Evolutionary conservation across 2,888 invertebrate genomes (phyloP).

Genomic region (Nomada fucata): DNA sequence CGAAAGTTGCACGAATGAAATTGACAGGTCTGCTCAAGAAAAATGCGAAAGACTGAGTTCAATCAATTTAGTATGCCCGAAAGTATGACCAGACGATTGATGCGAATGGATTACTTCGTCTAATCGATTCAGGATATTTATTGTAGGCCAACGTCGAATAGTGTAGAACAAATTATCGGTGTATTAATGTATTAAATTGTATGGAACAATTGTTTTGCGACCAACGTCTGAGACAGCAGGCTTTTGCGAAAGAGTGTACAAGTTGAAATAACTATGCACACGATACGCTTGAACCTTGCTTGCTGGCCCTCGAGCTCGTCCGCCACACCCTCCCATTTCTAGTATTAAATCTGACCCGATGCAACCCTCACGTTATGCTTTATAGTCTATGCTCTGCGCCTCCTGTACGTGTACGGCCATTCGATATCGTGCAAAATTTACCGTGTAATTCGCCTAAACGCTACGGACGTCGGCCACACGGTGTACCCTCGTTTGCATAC

Average conservation of each 20-base stretch:
- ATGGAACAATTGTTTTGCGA: neutral
- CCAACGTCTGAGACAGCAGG: neutral
- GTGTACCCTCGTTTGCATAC: constrained; percentile 64
- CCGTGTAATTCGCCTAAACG: constrained; percentile 77
- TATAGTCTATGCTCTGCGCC: constrained; percentile 59
- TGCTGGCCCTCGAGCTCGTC: constrained; percentile 66
- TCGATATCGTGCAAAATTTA: constrained; percentile 78
- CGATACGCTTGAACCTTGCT: constrained; percentile 71
- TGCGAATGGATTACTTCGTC: too few relatives aligned
- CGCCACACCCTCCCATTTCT: constrained; percentile 79
- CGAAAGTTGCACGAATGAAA: constrained; percentile 47
- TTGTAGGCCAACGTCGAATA: too few relatives aligned
- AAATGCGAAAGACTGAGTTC: neutral
- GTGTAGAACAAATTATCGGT: too few relatives aligned
- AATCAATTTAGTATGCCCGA: constrained; percentile 5
- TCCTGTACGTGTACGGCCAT: constrained; percentile 61
- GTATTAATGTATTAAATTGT: too few relatives aligned
- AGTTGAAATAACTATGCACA: constrained; percentile 71
- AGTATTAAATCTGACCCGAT: constrained; percentile 80
- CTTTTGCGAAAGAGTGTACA: constrained; percentile 71
- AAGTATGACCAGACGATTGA: neutral
- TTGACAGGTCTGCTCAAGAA: neutral
- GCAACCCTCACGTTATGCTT: constrained; percentile 71
- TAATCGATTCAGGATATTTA: too few relatives aligned
- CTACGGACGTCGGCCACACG: constrained; percentile 69